phyloP scores from a whole-genome alignment of 37 sponge, comb jelly and placozoan species.

The Aphrocallistes beatrix region DNA sequence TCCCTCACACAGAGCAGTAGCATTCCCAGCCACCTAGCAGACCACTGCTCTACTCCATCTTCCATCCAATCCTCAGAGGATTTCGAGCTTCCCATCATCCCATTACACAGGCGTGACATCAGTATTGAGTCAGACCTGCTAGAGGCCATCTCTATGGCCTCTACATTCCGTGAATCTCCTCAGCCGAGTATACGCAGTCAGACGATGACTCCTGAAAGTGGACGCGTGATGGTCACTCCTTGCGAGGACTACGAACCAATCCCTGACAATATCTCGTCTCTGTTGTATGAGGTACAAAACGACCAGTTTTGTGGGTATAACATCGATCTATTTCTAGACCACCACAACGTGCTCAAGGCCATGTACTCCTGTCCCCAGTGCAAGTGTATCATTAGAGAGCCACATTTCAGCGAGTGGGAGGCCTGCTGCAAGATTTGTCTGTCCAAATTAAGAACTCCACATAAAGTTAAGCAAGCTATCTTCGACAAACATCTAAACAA shows the following conservation, averaged over 20 bases:
- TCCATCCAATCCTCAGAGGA: neutral
- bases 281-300: neutral
- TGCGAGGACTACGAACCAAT: neutral
- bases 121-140: neutral
- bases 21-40: neutral
- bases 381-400: neutral
- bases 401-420: constrained; percentile 9
- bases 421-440: neutral
- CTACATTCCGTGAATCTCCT: neutral
- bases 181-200: neutral
- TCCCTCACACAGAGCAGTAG: neutral
- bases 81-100: neutral
- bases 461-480: constrained; percentile 6
- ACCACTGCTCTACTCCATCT: neutral
- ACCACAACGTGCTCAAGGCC: neutral
- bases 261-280: neutral
- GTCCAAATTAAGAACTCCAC: neutral
- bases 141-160: neutral
- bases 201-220: neutral
- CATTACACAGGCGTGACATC: neutral
- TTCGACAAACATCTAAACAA: constrained; percentile 19
- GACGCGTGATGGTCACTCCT: neutral
- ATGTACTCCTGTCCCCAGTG: constrained; percentile 16
- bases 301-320: neutral
- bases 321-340: neutral